Percentiles rank a stretch among this genome's conserved stretches.
These are phyloP conservation scores for Arremon brunneinucha DNA, from an alignment of 2,797 vertebrate genomes.

Conservation along the genomic window DNA sequence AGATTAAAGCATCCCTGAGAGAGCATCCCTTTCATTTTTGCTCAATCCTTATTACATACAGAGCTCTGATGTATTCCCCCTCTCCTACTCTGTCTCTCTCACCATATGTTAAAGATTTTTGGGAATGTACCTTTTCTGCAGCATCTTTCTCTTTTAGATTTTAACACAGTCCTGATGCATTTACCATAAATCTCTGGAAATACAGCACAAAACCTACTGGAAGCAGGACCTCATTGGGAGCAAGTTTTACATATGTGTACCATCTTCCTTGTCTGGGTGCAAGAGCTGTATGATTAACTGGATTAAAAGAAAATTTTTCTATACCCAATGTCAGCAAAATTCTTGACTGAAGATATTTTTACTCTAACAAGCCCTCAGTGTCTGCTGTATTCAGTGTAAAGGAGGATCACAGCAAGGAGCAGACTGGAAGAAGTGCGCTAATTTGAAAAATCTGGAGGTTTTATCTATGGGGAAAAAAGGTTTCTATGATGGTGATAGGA, in stretches of 20 bases:
- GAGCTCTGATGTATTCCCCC: background rate
- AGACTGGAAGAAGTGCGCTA: background rate
- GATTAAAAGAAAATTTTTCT: background rate
- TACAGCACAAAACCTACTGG: background rate
- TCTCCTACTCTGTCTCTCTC: background rate
- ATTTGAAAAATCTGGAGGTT: constrained; percentile 12
- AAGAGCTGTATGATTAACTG: background rate
- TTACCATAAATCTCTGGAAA: constrained; percentile 13
- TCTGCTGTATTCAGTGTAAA: background rate
- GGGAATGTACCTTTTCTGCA: background rate
- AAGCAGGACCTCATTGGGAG: background rate
- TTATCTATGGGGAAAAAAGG: background rate
- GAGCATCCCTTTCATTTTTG: background rate
- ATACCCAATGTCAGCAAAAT: background rate
- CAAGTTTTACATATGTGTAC: background rate
- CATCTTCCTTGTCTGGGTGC: background rate
- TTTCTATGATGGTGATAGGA: background rate
- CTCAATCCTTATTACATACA: background rate
- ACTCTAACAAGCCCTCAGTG: background rate
- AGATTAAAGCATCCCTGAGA: background rate
- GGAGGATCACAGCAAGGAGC: background rate
- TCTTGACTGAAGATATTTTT: background rate
- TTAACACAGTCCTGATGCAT: background rate
- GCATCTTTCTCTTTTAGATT: background rate
- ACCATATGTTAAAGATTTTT: constrained; percentile 5